phyloP scores from a whole-genome alignment of 2,888 invertebrate genomes.

The Arge pagana region DNA sequence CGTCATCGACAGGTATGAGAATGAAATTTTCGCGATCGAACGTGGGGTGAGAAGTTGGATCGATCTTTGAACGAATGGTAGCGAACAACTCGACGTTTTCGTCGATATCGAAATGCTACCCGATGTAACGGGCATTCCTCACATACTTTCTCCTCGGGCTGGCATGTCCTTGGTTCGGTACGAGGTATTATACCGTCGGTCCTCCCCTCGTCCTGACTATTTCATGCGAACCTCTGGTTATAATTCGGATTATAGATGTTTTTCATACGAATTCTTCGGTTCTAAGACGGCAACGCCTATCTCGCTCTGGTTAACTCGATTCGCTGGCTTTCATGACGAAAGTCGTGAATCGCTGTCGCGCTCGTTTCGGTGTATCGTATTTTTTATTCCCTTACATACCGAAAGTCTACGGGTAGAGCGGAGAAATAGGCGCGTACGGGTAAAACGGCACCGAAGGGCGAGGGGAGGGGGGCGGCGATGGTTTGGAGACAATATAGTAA shows the following conservation, averaged over 20 bases:
- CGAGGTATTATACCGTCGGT: constrained; percentile 15
- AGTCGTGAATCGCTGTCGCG: constrained; percentile 12
- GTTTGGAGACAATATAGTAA: no score
- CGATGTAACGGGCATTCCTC: constrained; percentile 20
- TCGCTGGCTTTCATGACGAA: constrained; percentile 13
- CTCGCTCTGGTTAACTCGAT: constrained; percentile 12
- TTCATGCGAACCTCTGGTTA: constrained; percentile 15
- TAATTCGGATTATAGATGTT: constrained; percentile 18
- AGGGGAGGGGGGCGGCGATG: no score
- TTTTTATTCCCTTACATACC: no score
- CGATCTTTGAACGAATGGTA: constrained; percentile 5
- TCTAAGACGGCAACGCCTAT: constrained; percentile 13
- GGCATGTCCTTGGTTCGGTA: constrained; percentile 15
- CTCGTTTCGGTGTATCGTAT: neutral
- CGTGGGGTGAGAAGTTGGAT: neutral
- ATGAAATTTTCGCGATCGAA: neutral
- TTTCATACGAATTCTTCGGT: constrained; percentile 21
- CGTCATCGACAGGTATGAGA: no score
- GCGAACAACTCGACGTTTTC: constrained; percentile 15
- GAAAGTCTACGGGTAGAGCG: no score
- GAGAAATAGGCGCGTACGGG: no score
- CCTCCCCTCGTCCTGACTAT: constrained; percentile 10
- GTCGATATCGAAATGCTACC: constrained; percentile 10
- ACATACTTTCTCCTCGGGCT: constrained; percentile 20
- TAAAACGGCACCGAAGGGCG: no score